phyloP scores from a whole-genome alignment of 2,888 invertebrate genomes.

The Eilema griseolum region DNA sequence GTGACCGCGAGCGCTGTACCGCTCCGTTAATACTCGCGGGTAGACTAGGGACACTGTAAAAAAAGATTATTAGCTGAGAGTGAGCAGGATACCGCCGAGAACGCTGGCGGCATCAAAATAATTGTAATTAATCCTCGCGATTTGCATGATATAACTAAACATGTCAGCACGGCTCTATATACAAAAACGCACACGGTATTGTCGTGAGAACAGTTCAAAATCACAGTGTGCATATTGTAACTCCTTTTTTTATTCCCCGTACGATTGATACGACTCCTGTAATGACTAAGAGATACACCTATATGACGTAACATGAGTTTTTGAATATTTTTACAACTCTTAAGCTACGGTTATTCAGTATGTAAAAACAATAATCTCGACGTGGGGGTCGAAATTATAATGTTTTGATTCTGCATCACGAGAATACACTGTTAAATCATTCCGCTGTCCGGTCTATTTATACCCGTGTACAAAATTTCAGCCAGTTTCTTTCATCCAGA shows the following conservation, averaged over 20 bases:
- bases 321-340: not conserved
- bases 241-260: too few species aligned
- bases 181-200: too few species aligned
- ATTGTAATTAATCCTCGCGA: not conserved
- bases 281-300: not conserved
- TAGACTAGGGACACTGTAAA: too few species aligned
- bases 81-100: too few species aligned
- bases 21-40: too few species aligned
- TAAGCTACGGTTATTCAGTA: not conserved
- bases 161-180: not conserved
- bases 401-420: not conserved
- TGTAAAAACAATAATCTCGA: not conserved
- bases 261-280: not conserved
- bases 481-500: too few species aligned
- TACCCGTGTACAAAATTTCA: too few species aligned
- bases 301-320: not conserved
- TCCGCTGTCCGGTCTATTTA: too few species aligned
- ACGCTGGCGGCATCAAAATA: not conserved
- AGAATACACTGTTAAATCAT: not conserved
- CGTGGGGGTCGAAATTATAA: not conserved
- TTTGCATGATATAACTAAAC: not conserved
- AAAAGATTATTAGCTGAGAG: too few species aligned
- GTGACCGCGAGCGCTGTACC: too few species aligned
- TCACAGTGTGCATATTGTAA: too few species aligned
- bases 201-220: too few species aligned